Evolutionary conservation across 2,113 vertebrate species (phyloP), one percentile per base, ranked within the genome.

Genomic region (Nyctereutes procyonoides): DNA sequence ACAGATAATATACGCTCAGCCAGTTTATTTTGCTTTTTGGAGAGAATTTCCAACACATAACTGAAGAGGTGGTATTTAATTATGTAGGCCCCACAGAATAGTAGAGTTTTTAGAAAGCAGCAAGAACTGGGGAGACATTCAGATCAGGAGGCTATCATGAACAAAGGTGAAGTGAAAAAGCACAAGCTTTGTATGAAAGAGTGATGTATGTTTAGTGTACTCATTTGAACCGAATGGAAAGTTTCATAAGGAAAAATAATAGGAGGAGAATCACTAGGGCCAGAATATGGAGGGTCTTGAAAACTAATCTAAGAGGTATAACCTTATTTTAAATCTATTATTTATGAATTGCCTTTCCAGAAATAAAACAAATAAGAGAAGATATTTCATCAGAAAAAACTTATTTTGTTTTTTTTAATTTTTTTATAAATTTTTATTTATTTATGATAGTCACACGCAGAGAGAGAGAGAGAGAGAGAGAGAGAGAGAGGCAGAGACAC

Each of bases 21-120:
- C 90, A 79, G 26, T 95, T 67, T 92, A 96, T 90, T 96, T 97
- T 90, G 38, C 58, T 95, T 85, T 93, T 58, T 35, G 74, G 63
- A 58, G 20, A 94, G 51, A 67, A 65, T 88, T 87, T 97, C 83
- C 60, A 79, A 82, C 74, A 71, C 17, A 17, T 76, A 67, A 74
- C 69, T 53, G 53, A 85, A 28, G 65, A 89, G 55, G 35, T 96
- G 11, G 28, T 55, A 69, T 82, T 89, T 91, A 63, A 91, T 88
- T 43, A 91, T 82, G 20, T 38, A 77, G 69, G 20, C 17, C 67
- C 19, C 71, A 12, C 43, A 76, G 58, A 91, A 76, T 13, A 73
- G 80, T 73, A 86, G 20, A 3, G 3, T 63, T 93, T 87, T 96
- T 84, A 32, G 7, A 65, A 87, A 81, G n/a, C 38, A 48, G 56